These are phyloP conservation scores for Silurus asotus DNA, from an alignment of 2,113 vertebrate species.

Conservation along the genomic window DNA sequence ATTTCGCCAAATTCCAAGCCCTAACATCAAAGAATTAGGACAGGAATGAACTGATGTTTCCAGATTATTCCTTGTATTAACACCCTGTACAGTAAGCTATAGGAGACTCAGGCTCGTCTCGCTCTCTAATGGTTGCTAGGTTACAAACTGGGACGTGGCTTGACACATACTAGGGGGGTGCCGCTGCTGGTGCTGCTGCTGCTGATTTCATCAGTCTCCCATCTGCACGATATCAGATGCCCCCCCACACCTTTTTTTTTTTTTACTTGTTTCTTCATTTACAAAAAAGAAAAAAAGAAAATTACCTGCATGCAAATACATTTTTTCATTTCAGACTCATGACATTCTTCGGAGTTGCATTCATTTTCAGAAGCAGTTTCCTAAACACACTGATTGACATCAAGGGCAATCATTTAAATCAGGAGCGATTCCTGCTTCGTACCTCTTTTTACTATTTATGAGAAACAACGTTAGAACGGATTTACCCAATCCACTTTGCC, in stretches of 20 bases:
- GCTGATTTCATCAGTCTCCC: conserved; percentile 51
- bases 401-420: neutral
- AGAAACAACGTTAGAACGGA: neutral
- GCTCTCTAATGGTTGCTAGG: conserved; percentile 52
- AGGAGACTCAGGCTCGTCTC: conserved; percentile 37
- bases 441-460: neutral
- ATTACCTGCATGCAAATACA: conserved; percentile 42
- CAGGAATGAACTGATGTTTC: neutral
- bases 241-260: neutral
- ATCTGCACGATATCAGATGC: conserved; percentile 32
- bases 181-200: conserved; percentile 16
- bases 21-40: neutral
- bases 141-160: conserved; percentile 57
- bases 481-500: neutral
- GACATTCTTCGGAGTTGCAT: conserved; percentile 1
- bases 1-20: neutral
- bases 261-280: conserved; percentile 25
- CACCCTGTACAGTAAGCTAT: conserved; percentile 41
- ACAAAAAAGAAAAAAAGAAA: conserved; percentile 39
- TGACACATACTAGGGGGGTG: conserved; percentile 47
- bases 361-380: neutral
- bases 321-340: conserved; percentile 36
- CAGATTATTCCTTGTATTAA: conserved; percentile 15
- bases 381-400: neutral
- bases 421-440: neutral